Conservation (phyloP, 2,888 invertebrate species). For the Priocnemis perturbator region DNA sequence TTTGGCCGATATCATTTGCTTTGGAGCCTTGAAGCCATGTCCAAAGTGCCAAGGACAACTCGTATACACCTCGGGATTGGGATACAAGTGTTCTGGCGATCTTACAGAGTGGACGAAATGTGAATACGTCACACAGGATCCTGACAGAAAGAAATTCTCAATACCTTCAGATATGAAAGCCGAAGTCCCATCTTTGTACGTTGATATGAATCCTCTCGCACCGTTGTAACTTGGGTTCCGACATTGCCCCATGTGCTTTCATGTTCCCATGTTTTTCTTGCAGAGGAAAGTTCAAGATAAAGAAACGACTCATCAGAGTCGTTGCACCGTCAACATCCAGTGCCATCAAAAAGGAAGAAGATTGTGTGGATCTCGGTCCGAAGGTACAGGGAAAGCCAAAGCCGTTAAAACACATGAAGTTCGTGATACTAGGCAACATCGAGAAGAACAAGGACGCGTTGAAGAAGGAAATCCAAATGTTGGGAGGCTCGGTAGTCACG, state of each 20-base stretch:
- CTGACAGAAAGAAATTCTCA: slow-evolving; percentile 83
- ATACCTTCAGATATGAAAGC: slow-evolving; percentile 81
- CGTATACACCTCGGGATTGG: slow-evolving; percentile 80
- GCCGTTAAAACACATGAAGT: slow-evolving; percentile 86
- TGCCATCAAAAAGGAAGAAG: slow-evolving; percentile 77
- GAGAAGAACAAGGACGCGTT: slow-evolving; percentile 79
- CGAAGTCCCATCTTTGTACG: slow-evolving; percentile 76
- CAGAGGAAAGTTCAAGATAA: slow-evolving; percentile 74
- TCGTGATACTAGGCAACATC: slow-evolving; percentile 82
- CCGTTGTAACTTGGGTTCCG: slow-evolving; percentile 77
- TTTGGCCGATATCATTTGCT: slow-evolving; percentile 90
- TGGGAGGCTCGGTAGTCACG: slow-evolving; percentile 86
- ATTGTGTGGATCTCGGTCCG: slow-evolving; percentile 77
- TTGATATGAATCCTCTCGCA: slow-evolving; percentile 23
- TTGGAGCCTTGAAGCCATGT: slow-evolving; percentile 89
- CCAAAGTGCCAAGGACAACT: slow-evolving; percentile 88
- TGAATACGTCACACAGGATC: slow-evolving; percentile 82
- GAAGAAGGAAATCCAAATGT: slow-evolving; percentile 81
- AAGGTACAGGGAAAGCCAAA: slow-evolving; percentile 82
- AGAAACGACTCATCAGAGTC: slow-evolving; percentile 78
- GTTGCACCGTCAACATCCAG: slow-evolving; percentile 75
- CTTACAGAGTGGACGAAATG: slow-evolving; percentile 95
- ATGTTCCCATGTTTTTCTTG: slow-evolving; percentile 3
- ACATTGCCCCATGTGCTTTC: slow-evolving; percentile 74
- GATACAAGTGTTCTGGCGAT: slow-evolving; percentile 91